Base-by-base conservation (phyloP, 2,797 vertebrate species). In the Pagetopsis macropterus region DNA sequence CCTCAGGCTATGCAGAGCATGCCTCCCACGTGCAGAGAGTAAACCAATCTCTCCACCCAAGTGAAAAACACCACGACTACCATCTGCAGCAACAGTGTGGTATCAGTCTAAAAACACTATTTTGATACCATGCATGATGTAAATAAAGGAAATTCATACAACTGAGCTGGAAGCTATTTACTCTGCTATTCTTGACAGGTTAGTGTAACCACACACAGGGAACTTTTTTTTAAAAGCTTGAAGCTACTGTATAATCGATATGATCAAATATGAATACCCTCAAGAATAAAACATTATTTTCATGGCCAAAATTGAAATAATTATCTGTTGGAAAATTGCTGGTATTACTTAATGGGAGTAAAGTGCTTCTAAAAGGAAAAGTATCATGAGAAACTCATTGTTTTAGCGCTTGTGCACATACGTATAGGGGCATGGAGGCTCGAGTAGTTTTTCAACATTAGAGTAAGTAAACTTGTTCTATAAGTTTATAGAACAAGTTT, bases 21-120 rank as follows among this genome's bases (percentile, higher is more conserved):
- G 84, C 75, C 82, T 87, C 81, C 86, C 75, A 86, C 82, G 74
- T 84, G 83, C 55, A n/a, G 79, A 87, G 84, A 80, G 75, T 19
- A 86, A 88, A 85, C 72, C 72, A 82, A 78, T 67, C 83, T 72
- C 51, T 75, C 51, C 54, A 31, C 50, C 50, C 54, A 37, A 3
- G 52, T 70, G 65, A 76, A 72, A 76, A 85, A 66, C 72, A 80
- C 58, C 41, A 62, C 19, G 61, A n/a, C 71, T 7, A 13, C 68
- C 61, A 48, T 79, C 68, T 65, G 75, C 59, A 72, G 41, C 77
- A 60, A 69, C 63, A 62, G 59, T 37, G 10, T 48, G 66, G 17
- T 64, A 69, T 70, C 67, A 17, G 37, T 43, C 55, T 16, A 40
- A 57, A 61, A 48, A 31, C 3, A 43, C 12, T 19, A 27, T 67